Conservation (phyloP, 2,888 invertebrate genomes). For the Drosophila pseudotakahashii region DNA sequence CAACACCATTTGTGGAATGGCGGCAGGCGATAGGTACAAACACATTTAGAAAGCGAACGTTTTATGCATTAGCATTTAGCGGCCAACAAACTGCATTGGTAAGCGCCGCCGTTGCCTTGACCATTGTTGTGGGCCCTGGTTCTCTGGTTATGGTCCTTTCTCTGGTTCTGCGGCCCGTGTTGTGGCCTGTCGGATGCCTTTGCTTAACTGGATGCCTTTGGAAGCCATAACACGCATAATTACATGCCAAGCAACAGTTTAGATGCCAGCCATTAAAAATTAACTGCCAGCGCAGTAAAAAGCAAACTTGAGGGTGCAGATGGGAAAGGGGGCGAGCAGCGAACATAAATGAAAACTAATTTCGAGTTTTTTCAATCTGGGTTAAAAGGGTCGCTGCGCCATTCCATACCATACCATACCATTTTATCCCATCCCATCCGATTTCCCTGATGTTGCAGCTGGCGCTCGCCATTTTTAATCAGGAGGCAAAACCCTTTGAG, state of each 20-base stretch:
- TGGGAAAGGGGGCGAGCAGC: constrained; percentile 3
- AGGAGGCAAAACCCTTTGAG: constrained; percentile 64
- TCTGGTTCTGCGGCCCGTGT: not conserved
- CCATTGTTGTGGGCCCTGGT: constrained; percentile 26
- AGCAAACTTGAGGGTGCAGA: constrained; percentile 30
- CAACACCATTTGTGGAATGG: constrained; percentile 14
- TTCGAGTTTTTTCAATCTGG: constrained; percentile 79
- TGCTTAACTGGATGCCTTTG: constrained; percentile 41
- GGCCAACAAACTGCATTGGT: constrained; percentile 53
- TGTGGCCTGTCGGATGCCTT: constrained; percentile 16
- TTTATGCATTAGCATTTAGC: constrained; percentile 63
- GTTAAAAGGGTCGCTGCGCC: constrained; percentile 68
- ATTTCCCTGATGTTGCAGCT: constrained; percentile 36
- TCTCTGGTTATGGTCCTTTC: not conserved
- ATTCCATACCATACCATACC: not conserved
- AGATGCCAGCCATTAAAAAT: constrained; percentile 73
- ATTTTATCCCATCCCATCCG: not conserved
- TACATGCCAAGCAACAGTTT: constrained; percentile 71
- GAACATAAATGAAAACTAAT: constrained; percentile 79
- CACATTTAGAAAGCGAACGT: constrained; percentile 21
- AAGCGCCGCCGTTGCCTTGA: constrained; percentile 44
- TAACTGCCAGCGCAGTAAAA: constrained; percentile 65
- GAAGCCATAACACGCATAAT: constrained; percentile 68
- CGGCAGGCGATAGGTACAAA: constrained; percentile 1
- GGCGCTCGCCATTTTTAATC: constrained; percentile 72